Conservation (phyloP, 2,888 invertebrate species). For the Sesia bembeciformis region DNA sequence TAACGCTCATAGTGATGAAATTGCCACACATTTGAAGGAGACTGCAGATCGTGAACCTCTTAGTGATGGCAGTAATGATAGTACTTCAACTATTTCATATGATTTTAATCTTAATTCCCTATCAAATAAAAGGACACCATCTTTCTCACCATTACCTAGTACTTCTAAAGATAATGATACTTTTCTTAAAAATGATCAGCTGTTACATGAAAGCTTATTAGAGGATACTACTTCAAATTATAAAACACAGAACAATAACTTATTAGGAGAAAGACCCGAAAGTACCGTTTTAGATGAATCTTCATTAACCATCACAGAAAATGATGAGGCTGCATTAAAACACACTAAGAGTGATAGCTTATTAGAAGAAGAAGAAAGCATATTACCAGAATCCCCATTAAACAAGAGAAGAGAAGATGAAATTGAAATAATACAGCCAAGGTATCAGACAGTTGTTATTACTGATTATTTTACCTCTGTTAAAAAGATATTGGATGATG, state of each 20-base stretch:
- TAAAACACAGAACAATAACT: conserved; percentile 2
- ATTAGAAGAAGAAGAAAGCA: too few species aligned
- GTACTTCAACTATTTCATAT: conserved; percentile 17
- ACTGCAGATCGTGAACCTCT: conserved; percentile 2
- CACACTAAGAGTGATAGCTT: too few species aligned
- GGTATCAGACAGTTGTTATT: conserved; percentile 19
- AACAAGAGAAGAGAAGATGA: not conserved
- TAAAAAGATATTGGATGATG: not conserved
- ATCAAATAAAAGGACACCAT: conserved; percentile 3
- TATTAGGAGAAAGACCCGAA: conserved; percentile 15
- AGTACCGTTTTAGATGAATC: too few species aligned
- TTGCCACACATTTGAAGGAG: conserved; percentile 12
- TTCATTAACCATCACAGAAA: too few species aligned
- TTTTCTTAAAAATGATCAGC: conserved; percentile 30
- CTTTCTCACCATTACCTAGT: conserved; percentile 38
- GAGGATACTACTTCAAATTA: conserved; percentile 3
- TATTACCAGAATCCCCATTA: not conserved
- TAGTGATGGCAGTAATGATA: conserved; percentile 20
- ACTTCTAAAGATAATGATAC: conserved; percentile 32
- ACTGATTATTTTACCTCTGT: conserved; percentile 5
- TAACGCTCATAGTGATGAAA: conserved; percentile 25
- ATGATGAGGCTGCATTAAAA: too few species aligned
- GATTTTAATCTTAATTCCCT: conserved; percentile 4
- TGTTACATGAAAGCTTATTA: conserved; percentile 25
- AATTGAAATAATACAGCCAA: not conserved